A percentile compares a stretch with the other conserved stretches of the same genome.
These are phyloP conservation scores for Lerema accius DNA, from an alignment of 1,140 invertebrate genomes.

Conservation along the genomic window DNA sequence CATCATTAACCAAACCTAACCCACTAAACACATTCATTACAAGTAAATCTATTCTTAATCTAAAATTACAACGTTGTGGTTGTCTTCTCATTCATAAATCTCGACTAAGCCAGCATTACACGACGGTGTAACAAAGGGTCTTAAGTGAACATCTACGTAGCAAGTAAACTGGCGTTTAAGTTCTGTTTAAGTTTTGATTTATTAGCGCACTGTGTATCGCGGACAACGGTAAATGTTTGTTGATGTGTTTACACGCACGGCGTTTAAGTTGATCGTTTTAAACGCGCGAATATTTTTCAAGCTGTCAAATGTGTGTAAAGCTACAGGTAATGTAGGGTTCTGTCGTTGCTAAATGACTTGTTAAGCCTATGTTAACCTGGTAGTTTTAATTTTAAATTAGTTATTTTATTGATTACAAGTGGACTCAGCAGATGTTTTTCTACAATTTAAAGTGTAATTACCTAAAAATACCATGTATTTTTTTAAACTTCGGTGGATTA, in stretches of 20 bases:
- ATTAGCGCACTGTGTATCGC: constrained; percentile 58
- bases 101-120: constrained; percentile 20
- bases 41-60: background rate
- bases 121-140: constrained; percentile 42
- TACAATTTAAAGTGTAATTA: too few relatives aligned
- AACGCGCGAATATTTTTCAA: background rate
- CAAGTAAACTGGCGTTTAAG: constrained; percentile 62
- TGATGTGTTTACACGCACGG: background rate
- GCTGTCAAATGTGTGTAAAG: too few relatives aligned
- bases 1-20: background rate
- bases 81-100: background rate
- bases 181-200: constrained; percentile 77
- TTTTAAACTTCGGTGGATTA: too few relatives aligned
- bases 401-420: too few relatives aligned
- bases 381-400: too few relatives aligned
- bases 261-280: constrained; percentile 5
- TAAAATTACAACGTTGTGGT: constrained; percentile 3
- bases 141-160: constrained; percentile 58
- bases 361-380: too few relatives aligned
- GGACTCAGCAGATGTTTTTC: too few relatives aligned
- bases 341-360: too few relatives aligned
- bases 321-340: too few relatives aligned
- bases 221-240: constrained; percentile 59
- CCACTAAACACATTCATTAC: background rate
- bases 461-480: too few relatives aligned